Evolutionary conservation across 2,113 vertebrate species (phyloP), one percentile per base, ranked within the genome.

Genomic region (Lucifuga dentata): DNA sequence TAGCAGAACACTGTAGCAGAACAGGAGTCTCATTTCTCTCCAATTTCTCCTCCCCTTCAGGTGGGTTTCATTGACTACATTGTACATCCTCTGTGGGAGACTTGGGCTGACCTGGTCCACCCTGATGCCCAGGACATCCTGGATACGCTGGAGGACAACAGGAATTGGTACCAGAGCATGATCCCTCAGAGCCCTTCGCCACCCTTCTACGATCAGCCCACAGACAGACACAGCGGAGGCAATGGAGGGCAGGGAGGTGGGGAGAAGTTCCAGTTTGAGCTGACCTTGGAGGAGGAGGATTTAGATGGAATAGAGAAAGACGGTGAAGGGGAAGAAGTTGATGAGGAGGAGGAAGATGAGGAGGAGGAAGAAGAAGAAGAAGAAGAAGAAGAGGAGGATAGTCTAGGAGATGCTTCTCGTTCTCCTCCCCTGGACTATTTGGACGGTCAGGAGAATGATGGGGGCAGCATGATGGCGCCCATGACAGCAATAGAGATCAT

Each of bases 111-210:
- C 81, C 93, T 99, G 83, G 98, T 99, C 8, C 98, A 99, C 79
- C 98, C 98, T 0, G 98, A 99, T 0, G 98, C 98, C 45, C 98
- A 99, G 91, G 98, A 99, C 90, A 99, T 99, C 84, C 92, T 99
- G 89, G 98, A 99, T 87, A 99, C 96, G 0, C 83, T 99, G 81
- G 97, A 99, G 90, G 98, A 99, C 87, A 99, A 99, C 91, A 95
- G 98, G 87, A 98, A 99, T 94, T 99, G 97, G 97, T 99, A 99
- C 91, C 98, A 99, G 94, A 99, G 98, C 88, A 99, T 99, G 97
- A 98, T 99, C 73, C 98, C 98, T 49, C 97, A 98, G 90, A 99
- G 98, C 72, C 98, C 98, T 0, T 98, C 97, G 9, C 97, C 98
- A 8, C 96, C 97, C 0, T 93, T 97, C 81, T 97, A 98, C 0